Base-by-base conservation (phyloP, 2,113 vertebrate genomes). In the Neotoma lepida region DNA sequence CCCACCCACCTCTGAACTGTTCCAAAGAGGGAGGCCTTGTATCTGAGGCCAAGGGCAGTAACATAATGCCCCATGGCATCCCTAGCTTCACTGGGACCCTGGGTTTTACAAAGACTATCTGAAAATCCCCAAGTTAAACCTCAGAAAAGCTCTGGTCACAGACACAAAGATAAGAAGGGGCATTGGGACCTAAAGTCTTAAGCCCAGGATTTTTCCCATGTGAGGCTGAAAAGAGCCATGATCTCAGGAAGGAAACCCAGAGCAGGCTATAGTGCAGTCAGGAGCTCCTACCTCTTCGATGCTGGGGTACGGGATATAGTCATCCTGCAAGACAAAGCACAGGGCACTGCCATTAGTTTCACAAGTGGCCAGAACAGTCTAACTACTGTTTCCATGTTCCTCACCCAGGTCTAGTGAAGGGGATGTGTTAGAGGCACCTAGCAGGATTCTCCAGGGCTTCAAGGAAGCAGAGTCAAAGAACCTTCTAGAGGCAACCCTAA, bases 271-370 rank as follows among this genome's bases (percentile, higher is more conserved):
- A 41, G 24, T 24, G 6, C 0, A 17, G 30, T 7, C 58, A 28
- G 17, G 30, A 14, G 4, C 9, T 39, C 96, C 95, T 98, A 99
- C 99, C 99, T 99, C 99, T 1, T 99, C 98, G 0, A 99, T 99
- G 98, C 99, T 99, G 51, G 99, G 99, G 76, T 99, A 99, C 0
- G 99, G 99, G 85, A 99, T 99, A 98, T 99, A 99, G 97, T 99
- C 99, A 46, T 99, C 99, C 99, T 99, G 70, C 98, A 98, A 96
- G 97, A 94, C 95, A 97, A 98, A 97, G 63, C 68, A 96, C 74
- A 96, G 15, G 91, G 9, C 6, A 0, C 0, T 0, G 17, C 39
- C n/a, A 0, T 94, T 20, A 96, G 61, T 33, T 33, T 82, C 20
- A 1, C 30, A 68, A n/a, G 4, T 0, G 3, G 17, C 63, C 77